Conservation (phyloP, 2,797 vertebrate genomes). For the Echiichthys vipera region DNA sequence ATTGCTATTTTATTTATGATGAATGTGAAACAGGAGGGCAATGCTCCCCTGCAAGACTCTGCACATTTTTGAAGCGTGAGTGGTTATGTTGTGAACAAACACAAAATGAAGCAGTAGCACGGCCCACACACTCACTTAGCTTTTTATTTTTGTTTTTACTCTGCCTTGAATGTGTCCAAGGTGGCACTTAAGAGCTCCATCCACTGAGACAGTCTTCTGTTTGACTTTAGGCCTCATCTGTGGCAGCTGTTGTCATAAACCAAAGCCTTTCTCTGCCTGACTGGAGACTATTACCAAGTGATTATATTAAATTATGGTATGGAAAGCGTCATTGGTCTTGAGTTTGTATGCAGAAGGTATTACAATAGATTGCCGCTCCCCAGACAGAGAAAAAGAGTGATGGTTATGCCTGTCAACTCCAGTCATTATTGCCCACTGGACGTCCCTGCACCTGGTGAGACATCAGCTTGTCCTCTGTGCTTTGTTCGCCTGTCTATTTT, state of each 20-base stretch:
- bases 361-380: conserved; percentile 31
- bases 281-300: conserved; percentile 56
- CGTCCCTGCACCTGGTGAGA: conserved; percentile 63
- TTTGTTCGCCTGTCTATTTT: conserved; percentile 58
- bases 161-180: conserved; percentile 19
- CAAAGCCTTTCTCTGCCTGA: conserved; percentile 51
- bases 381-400: conserved; percentile 38
- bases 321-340: conserved; percentile 35
- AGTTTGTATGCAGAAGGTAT: conserved; percentile 46
- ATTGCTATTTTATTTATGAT: conserved; percentile 67
- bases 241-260: conserved; percentile 53
- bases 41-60: conserved; percentile 32
- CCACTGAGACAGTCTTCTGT: conserved; percentile 27
- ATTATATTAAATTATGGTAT: conserved; percentile 59
- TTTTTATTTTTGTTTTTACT: conserved; percentile 1
- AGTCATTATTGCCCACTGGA: conserved; percentile 53
- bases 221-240: conserved; percentile 59
- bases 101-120: conserved; percentile 41
- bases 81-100: conserved; percentile 35
- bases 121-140: neutral
- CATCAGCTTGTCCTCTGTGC: conserved; percentile 54
- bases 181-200: conserved; percentile 29
- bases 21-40: conserved; percentile 52
- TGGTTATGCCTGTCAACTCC: conserved; percentile 62
- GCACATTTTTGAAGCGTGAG: conserved; percentile 18